Evolutionary conservation across 2,888 invertebrate genomes (phyloP), one percentile per base, ranked within the genome.

Genomic region (Rhimphoctona megacephalus): DNA sequence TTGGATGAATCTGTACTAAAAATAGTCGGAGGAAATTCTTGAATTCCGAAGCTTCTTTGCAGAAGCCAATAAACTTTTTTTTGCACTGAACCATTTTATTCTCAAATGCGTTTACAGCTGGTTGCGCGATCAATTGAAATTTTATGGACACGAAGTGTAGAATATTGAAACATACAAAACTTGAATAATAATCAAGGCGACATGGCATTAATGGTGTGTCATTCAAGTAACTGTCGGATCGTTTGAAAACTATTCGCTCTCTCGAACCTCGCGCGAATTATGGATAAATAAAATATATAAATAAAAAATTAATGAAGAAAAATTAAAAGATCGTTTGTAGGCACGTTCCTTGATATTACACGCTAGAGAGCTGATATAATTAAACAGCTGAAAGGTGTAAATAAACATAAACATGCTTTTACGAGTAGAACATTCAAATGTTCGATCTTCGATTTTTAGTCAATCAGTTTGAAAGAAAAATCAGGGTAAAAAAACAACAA

Each of bases 161-260:
- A 11, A 22, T 22, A 22, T 69, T 69, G 66, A n/a, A n/a, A n/a
- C n/a, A n/a, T n/a, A 67, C 43, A 11, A 69, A 46, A 66, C 54
- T 30, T 39, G 52, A 85, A 85, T 67, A 66, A 77, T 67, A 66
- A 77, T 83, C 77, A 49, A 43, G 49, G 73, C 69, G 80, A 83
- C 79, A 84, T 25, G 81, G 76, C 76, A 81, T 81, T 87, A 87
- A 87, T 81, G 54, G 46, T 17, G 39, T 79, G 78, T 76, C 39
- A 70, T 81, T 81, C 80, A 74, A 79, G 76, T 76, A 57, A n/a
- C 79, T 81, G 43, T 43, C 64, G 57, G 70, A 76, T 83, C 83
- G 78, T 84, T 85, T 66, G 66, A 81, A 84, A 73, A 33, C 49
- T 77, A 25, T 67, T 82, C 36, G 25, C 49, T 67, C 25, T 7